Conservation (phyloP, 1,140 invertebrate species). For the Euglossa dilemma region DNA sequence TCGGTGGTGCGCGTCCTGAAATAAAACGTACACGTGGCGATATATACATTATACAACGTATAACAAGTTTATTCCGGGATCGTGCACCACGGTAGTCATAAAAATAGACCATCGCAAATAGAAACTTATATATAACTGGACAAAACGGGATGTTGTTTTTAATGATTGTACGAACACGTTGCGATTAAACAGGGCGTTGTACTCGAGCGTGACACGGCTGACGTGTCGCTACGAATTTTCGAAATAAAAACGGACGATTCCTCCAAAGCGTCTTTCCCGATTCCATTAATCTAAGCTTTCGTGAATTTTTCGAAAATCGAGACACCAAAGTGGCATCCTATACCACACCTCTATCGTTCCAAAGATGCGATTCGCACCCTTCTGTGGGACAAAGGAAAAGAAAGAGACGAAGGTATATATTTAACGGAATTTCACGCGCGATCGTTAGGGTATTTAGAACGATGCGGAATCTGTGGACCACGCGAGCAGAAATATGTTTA, state of each 20-base stretch:
- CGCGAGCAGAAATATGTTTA: not conserved
- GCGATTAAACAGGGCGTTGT: not conserved
- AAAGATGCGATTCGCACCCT: not conserved
- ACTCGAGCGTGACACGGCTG: too few relatives aligned
- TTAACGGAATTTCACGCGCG: not conserved
- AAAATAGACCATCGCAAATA: conserved; percentile 1
- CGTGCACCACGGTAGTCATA: not conserved
- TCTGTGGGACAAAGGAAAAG: not conserved
- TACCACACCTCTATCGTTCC: not conserved
- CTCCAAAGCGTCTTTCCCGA: too few relatives aligned
- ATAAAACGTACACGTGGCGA: not conserved
- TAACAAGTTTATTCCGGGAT: not conserved
- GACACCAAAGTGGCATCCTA: not conserved
- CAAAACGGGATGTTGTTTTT: not conserved
- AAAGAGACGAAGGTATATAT: not conserved
- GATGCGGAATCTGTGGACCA: too few relatives aligned
- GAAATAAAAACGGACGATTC: too few relatives aligned
- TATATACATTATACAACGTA: not conserved
- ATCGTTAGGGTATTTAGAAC: not conserved
- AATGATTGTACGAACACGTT: not conserved
- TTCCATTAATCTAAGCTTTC: too few relatives aligned
- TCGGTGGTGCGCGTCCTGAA: not conserved
- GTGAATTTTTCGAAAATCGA: not conserved
- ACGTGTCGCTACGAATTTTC: too few relatives aligned
- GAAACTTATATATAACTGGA: not conserved